These are phyloP conservation scores for Eulemur rufifrons DNA, from an alignment of 2,113 vertebrate species.

Conservation along the genomic window DNA sequence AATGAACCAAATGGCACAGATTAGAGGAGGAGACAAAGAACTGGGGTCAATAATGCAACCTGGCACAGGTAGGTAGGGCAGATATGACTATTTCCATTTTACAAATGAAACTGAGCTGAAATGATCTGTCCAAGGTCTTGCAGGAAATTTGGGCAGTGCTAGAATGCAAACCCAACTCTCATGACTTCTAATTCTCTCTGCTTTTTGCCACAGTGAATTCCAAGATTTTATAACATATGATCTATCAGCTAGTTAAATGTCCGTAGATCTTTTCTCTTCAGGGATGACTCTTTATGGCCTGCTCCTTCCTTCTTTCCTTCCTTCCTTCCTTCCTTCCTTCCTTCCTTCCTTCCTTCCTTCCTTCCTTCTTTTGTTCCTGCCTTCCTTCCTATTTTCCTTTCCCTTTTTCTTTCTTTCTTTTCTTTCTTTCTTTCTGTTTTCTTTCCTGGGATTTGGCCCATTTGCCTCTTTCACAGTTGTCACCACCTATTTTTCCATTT, in stretches of 20 bases:
- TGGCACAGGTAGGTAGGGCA: neutral
- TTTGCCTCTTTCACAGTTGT: neutral
- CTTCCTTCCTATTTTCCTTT: no score
- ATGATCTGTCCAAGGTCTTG: neutral
- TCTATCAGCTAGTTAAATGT: neutral
- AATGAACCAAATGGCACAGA: neutral
- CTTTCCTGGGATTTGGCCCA: neutral
- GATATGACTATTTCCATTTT: neutral
- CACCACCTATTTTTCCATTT: constrained; percentile 21
- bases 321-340: neutral
- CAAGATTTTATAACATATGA: neutral
- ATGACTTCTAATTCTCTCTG: neutral
- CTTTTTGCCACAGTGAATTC: neutral
- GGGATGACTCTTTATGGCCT: neutral
- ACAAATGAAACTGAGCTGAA: constrained; percentile 11
- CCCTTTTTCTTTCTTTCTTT: no score
- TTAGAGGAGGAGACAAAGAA: neutral
- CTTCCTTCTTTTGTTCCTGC: no score
- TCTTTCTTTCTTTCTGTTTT: no score
- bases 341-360: neutral
- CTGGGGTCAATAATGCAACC: neutral
- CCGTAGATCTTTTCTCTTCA: neutral
- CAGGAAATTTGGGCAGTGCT: neutral
- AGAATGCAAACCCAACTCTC: neutral
- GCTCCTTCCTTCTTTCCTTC: neutral